These are phyloP conservation scores for Chymomyza fuscimana DNA, from an alignment of 2,888 invertebrate genomes.

Conservation along the genomic window DNA sequence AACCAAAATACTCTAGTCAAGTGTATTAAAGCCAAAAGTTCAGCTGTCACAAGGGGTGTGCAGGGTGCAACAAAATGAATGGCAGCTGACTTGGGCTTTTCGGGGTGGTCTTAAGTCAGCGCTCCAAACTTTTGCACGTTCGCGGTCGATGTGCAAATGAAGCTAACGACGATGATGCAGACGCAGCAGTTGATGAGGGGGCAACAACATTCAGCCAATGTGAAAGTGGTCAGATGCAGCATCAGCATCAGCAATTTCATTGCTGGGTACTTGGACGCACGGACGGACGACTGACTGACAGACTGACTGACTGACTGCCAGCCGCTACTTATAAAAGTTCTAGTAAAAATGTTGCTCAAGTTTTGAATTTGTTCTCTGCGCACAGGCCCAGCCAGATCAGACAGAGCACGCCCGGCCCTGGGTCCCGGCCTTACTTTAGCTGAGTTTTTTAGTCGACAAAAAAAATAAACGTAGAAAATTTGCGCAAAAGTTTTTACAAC, in stretches of 20 bases:
- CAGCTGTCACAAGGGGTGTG: background rate
- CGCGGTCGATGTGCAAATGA: constrained; percentile 14
- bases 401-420: background rate
- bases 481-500: constrained; percentile 68
- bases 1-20: background rate
- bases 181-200: background rate
- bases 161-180: background rate
- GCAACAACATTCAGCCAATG: constrained; percentile 8
- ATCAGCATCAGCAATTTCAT: constrained; percentile 53
- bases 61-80: background rate
- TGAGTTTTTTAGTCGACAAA: constrained; percentile 48
- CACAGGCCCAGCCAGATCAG: background rate
- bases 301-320: background rate
- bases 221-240: constrained; percentile 69
- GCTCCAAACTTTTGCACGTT: constrained; percentile 45
- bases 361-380: constrained; percentile 23
- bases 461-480: constrained; percentile 36
- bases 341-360: constrained; percentile 49
- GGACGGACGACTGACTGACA: background rate
- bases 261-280: background rate
- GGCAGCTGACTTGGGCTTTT: background rate
- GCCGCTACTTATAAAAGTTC: constrained; percentile 66
- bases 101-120: constrained; percentile 39
- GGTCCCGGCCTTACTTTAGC: constrained; percentile 20
- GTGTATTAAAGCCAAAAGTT: background rate